Evolutionary conservation across 2,797 vertebrate species (phyloP).

Genomic region (Lepilemur septentrionalis): DNA sequence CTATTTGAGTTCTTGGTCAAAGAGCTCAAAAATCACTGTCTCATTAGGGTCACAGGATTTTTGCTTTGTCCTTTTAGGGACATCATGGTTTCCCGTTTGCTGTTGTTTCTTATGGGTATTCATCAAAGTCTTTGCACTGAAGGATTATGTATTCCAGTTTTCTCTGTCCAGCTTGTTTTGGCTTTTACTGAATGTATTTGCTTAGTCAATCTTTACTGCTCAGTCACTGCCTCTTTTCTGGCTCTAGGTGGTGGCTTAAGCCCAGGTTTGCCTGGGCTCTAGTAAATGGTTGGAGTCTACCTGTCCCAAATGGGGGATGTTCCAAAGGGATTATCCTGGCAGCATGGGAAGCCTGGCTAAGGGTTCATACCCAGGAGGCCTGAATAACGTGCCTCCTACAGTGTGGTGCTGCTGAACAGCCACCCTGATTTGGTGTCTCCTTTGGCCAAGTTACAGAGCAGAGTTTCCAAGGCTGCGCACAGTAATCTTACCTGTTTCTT

Average conservation of each 20-base stretch:
- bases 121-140: background rate
- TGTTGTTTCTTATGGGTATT: background rate
- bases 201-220: background rate
- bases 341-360: background rate
- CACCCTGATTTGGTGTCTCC: background rate
- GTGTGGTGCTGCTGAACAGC: background rate
- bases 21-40: background rate
- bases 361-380: background rate
- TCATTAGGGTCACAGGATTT: background rate
- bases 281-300: background rate
- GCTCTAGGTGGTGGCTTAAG: too few species aligned
- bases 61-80: background rate
- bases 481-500: background rate
- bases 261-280: background rate
- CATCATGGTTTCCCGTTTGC: background rate
- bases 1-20: background rate
- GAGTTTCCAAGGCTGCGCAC: background rate
- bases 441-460: background rate
- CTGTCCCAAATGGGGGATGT: background rate
- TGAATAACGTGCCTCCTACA: background rate
- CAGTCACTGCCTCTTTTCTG: background rate
- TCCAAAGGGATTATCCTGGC: background rate
- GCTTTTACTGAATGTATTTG: background rate
- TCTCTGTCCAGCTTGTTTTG: background rate
- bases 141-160: background rate